Evolutionary conservation across 2,797 vertebrate species (phyloP), one percentile per base, ranked within the genome.

Genomic region (Ctenopoma kingsleyae): DNA sequence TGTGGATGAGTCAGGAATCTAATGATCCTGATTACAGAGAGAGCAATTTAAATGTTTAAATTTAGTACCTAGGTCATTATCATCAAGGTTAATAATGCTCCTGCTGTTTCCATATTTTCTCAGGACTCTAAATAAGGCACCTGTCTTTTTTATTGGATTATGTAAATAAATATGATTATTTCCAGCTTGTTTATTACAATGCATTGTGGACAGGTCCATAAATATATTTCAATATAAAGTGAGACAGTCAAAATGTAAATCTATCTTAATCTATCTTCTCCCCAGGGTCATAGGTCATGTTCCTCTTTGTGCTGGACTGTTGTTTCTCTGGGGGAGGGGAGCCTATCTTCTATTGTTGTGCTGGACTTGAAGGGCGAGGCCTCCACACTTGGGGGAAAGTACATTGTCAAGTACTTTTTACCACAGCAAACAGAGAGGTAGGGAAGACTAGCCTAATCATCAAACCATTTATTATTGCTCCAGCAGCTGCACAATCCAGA

Each of bases 271-370:
- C 20, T 49, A 56, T 54, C 60, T 49, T 78, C 71, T 49, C 75
- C 56, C 36, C 12, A n/a, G 84, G 88, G 90, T 92, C 90, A 91
- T 49, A 91, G 88, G 89, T 90, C 86, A 87, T 43, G 71, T 70
- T 81, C 71, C 80, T 62, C 57, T 87, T 92, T 87, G 85, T 88
- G 85, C 58, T 55, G 71, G 79, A 46, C 81, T 81, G 67, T 81
- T 82, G 78, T 89, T 84, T 80, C 85, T 76, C 78, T 66, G 76
- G 89, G 87, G 89, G 83, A 76, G 79, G 90, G 87, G 77, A 72
- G 78, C 69, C 69, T 76, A 71, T 88, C 85, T 89, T 85, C 81
- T 87, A 91, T 93, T 92, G 91, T 92, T 91, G 86, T 76, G 53
- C 67, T 19, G 75, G 89, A 89, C 79, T 89, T 79, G 73, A 80